These are phyloP conservation scores for Yponomeuta malinellus DNA, from an alignment of 2,888 invertebrate species.

Conservation along the genomic window DNA sequence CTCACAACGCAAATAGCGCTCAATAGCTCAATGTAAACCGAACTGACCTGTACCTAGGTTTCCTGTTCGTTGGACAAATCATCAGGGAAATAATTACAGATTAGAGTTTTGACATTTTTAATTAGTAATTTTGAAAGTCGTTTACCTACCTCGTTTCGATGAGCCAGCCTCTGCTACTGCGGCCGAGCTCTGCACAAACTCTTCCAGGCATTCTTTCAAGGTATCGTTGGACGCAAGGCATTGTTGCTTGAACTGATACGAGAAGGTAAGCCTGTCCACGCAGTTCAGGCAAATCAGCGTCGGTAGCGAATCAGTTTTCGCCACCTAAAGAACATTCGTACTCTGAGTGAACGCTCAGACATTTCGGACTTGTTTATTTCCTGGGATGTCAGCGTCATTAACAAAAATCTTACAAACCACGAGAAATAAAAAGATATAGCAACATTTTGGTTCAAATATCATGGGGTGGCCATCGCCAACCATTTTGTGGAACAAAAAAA, in stretches of 20 bases:
- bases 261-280: conserved; percentile 64
- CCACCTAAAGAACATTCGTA: conserved; percentile 45
- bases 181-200: conserved; percentile 60
- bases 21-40: no score
- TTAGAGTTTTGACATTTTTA: no score
- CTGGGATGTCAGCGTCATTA: conserved; percentile 67
- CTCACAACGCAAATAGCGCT: no score
- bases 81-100: no score
- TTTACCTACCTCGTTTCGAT: not conserved
- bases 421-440: conserved; percentile 45
- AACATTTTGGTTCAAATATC: conserved; percentile 69
- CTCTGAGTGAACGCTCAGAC: not conserved
- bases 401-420: conserved; percentile 47
- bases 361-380: conserved; percentile 21
- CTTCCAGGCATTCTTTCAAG: conserved; percentile 65
- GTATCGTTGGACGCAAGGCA: conserved; percentile 67
- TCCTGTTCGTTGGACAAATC: no score
- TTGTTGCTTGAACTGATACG: conserved; percentile 70
- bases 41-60: no score
- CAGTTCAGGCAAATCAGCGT: conserved; percentile 69
- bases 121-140: no score
- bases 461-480: conserved; percentile 74
- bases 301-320: conserved; percentile 63
- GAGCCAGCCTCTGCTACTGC: conserved; percentile 29
- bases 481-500: conserved; percentile 60